These are phyloP conservation scores for Volucella inanis DNA, from an alignment of 2,888 invertebrate species.

Conservation along the genomic window DNA sequence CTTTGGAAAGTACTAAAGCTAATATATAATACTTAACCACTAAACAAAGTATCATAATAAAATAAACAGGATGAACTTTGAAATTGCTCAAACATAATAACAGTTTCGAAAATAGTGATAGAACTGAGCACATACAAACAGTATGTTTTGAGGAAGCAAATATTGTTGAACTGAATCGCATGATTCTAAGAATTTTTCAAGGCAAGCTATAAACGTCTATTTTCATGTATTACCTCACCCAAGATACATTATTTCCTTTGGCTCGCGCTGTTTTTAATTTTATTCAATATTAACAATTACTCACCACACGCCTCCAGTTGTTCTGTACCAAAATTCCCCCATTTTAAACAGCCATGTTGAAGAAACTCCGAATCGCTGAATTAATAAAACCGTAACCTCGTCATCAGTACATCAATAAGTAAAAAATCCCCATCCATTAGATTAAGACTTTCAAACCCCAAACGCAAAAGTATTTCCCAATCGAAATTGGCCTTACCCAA, in stretches of 20 bases:
- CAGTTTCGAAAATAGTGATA: too few relatives aligned
- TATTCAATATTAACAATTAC: slow-evolving; percentile 7
- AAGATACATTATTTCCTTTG: slow-evolving; percentile 26
- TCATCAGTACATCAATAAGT: slow-evolving; percentile 17
- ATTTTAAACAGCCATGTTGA: not conserved
- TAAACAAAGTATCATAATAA: too few relatives aligned
- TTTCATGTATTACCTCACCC: slow-evolving; percentile 23
- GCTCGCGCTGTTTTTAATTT: slow-evolving; percentile 16
- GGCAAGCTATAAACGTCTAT: slow-evolving; percentile 21
- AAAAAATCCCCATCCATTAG: slow-evolving; percentile 61
- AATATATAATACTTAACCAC: too few relatives aligned
- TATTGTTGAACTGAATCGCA: too few relatives aligned
- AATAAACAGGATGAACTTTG: too few relatives aligned
- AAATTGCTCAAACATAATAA: too few relatives aligned
- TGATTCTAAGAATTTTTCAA: slow-evolving; percentile 39
- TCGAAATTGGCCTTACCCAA: slow-evolving; percentile 58
- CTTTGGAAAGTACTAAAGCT: too few relatives aligned
- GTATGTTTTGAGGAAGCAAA: too few relatives aligned
- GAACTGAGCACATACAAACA: too few relatives aligned
- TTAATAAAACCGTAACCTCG: not conserved
- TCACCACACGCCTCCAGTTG: slow-evolving; percentile 31
- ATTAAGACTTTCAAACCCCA: slow-evolving; percentile 46
- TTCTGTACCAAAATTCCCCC: not conserved
- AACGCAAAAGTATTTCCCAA: slow-evolving; percentile 52
- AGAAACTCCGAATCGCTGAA: not conserved